phyloP scores from a whole-genome alignment of 2,113 vertebrate species.

The Xenus cinereus region DNA sequence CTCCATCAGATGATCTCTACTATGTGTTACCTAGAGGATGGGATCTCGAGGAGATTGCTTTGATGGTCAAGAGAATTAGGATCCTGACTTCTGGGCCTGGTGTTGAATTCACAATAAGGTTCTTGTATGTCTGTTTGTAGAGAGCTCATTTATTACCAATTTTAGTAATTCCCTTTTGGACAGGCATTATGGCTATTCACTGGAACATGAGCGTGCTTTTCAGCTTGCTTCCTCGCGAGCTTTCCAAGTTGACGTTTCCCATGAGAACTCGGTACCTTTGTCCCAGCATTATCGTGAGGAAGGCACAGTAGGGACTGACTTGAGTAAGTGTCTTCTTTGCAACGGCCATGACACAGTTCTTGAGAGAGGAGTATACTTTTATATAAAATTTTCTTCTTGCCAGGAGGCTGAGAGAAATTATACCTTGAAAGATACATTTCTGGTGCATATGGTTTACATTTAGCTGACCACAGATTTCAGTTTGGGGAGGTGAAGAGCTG shows the following conservation, averaged over 20 bases:
- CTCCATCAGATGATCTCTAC: not conserved
- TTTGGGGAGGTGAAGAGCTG: not conserved
- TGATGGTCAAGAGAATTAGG: not conserved
- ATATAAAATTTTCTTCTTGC: not conserved
- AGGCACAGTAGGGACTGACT: not conserved
- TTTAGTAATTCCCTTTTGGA: not conserved
- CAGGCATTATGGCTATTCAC: fast-evolving
- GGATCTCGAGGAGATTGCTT: not conserved
- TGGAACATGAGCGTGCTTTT: not conserved
- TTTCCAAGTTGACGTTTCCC: not conserved
- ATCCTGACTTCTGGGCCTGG: not conserved
- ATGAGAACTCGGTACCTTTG: not conserved
- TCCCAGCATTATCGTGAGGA: not conserved
- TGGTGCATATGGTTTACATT: not conserved
- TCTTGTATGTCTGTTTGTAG: not conserved
- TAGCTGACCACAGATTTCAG: not conserved
- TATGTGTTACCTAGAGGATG: not conserved
- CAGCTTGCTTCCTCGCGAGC: not conserved
- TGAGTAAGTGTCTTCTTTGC: not conserved
- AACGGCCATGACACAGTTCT: not conserved
- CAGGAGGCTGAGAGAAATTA: not conserved
- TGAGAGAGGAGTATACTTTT: not conserved
- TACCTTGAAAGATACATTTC: not conserved
- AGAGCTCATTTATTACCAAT: not conserved
- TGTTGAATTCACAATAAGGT: not conserved